Base-by-base conservation (phyloP, 2,113 vertebrate genomes). In the Upupa epops region DNA sequence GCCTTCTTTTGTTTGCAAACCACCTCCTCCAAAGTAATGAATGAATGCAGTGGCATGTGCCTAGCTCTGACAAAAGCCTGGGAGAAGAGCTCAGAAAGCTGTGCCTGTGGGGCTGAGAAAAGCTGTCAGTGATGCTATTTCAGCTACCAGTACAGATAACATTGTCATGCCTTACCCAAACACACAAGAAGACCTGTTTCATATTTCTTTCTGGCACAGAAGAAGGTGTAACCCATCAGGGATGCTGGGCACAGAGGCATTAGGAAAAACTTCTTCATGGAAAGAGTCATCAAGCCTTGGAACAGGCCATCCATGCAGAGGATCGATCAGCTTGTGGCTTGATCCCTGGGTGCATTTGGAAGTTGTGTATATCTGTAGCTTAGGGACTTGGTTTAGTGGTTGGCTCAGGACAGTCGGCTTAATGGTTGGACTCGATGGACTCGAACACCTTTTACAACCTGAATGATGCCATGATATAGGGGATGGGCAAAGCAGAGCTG, bases 21-120 rank as follows among this genome's bases (percentile, higher is more conserved):
- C 1, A 12, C 32, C 74, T 84, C 61, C 71, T 70, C 74, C 31
- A 24, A 82, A 79, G 66, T n/a, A 70, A 54, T 26, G 66, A 72
- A 66, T 89, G 83, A 68, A 89, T 82, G 84, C 78, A 61, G 66
- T 6, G 13, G 37, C 19, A 40, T 82, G 51, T 49, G 55, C 78
- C 92, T 78, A 82, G 63, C 55, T 86, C 89, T 92, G 54, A 89
- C 63, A 89, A 89, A 82, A 93, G 66, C 78, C 81, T 84, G 81
- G 63, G 90, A 75, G 36, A 81, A 49, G 61, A 91, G 51, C 70
- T 87, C 16, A 2, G 73, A 86, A 73, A 96, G 28, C 63, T 6
- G 0, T 60, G 54, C 45, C 29, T 65, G 31, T 82, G 79, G 86
- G 90, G 20, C 64, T 75, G 84, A 7, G 26, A 72, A 81, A 90